phyloP scores from a whole-genome alignment of 2,797 vertebrate genomes.

The Hippopotamyrus pictus region DNA sequence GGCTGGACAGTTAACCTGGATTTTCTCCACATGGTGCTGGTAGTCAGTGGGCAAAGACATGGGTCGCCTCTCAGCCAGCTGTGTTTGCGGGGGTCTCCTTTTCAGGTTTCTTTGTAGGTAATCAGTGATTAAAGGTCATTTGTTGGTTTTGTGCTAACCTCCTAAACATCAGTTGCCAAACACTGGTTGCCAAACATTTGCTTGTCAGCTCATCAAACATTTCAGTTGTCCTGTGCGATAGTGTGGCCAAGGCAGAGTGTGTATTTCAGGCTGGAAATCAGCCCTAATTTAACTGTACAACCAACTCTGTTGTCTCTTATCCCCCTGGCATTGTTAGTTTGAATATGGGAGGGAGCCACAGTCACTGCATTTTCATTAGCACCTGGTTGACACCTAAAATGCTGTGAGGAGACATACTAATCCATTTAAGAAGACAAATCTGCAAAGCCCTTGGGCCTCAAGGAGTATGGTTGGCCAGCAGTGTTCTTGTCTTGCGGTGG shows the following conservation, averaged over 20 bases:
- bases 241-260: neutral
- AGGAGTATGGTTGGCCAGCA: neutral
- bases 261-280: neutral
- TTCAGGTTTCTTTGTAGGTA: neutral
- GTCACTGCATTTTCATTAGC: neutral
- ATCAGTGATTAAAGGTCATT: conserved; percentile 8
- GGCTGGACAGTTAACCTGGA: neutral
- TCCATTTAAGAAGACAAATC: neutral
- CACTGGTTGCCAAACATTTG: conserved; percentile 18
- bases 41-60: neutral
- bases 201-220: conserved; percentile 19
- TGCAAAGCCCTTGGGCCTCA: neutral
- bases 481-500: neutral
- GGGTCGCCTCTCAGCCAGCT: neutral
- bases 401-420: neutral
- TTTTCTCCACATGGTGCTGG: neutral
- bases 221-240: neutral
- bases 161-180: neutral
- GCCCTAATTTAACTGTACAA: neutral
- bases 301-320: neutral
- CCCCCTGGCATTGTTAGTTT: neutral
- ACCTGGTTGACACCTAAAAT: neutral
- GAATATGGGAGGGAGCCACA: neutral
- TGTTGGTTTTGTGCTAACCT: conserved; percentile 5
- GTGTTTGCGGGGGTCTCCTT: neutral